A percentile compares a stretch with the other conserved stretches of the same genome.
phyloP scores from a whole-genome alignment of 1,140 invertebrate species.

The Potamilus streckersoni region DNA sequence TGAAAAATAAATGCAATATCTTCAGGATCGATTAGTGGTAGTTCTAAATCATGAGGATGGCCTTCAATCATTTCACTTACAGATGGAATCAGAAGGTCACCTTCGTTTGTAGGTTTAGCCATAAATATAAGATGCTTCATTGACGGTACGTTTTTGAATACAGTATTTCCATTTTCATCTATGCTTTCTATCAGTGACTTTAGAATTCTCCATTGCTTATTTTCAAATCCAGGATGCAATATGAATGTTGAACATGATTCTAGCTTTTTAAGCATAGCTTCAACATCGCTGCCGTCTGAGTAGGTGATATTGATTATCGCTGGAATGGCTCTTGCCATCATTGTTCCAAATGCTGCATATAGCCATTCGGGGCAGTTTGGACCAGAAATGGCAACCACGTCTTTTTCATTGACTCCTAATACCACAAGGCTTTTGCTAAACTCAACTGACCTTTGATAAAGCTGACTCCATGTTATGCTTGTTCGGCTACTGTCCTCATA shows the following conservation, averaged over 20 bases:
- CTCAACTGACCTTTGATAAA: conserved; percentile 1
- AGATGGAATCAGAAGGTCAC: background rate
- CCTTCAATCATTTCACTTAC: conserved; percentile 1
- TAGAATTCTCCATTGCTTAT: conserved; percentile 11
- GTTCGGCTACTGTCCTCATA: background rate
- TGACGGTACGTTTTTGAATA: background rate
- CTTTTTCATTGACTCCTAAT: conserved; percentile 5
- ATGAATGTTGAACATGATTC: conserved; percentile 6
- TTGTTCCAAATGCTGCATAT: conserved; percentile 7
- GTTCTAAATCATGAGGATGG: background rate
- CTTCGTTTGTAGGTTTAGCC: background rate
- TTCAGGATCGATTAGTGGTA: conserved; percentile 1
- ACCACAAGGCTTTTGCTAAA: background rate
- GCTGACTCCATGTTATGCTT: conserved; percentile 4
- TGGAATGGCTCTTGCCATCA: conserved; percentile 12
- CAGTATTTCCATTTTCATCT: background rate
- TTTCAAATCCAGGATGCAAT: conserved; percentile 12
- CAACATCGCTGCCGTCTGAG: conserved; percentile 6
- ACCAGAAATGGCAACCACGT: conserved; percentile 8
- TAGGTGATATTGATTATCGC: conserved; percentile 6
- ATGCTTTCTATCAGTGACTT: background rate
- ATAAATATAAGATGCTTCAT: conserved; percentile 1
- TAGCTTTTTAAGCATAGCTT: conserved; percentile 13
- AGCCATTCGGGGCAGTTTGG: conserved; percentile 20
- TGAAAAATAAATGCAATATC: conserved; percentile 6